A percentile compares a stretch with the other conserved stretches of the same genome.
Conservation (phyloP, 2,113 vertebrate species). For the Passer montanus region DNA sequence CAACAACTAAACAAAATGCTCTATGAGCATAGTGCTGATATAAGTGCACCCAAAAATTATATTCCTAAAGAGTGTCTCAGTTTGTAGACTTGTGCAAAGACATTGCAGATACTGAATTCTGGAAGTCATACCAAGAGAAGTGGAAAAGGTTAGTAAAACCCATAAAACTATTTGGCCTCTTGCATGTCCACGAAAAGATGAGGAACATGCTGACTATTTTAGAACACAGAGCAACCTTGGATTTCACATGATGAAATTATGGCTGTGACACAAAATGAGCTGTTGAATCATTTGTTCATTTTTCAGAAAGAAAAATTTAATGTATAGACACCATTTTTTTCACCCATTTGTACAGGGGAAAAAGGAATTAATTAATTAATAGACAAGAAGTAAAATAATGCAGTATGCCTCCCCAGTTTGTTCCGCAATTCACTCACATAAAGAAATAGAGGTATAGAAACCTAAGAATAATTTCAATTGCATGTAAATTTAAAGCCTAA, state of each 20-base stretch:
- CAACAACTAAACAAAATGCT: not conserved
- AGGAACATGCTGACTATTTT: not conserved
- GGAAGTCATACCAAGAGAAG: not conserved
- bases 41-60: not conserved
- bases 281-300: not conserved
- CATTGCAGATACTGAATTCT: not conserved
- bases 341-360: not conserved
- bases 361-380: not conserved
- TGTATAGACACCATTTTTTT: not conserved
- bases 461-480: not conserved
- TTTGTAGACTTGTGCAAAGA: not conserved
- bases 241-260: not conserved
- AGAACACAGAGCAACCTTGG: not conserved
- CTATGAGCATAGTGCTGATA: not conserved
- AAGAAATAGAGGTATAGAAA: not conserved
- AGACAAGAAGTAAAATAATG: not conserved
- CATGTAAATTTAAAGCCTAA: not conserved
- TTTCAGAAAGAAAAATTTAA: not conserved
- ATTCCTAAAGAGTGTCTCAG: not conserved
- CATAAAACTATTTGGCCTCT: not conserved
- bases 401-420: not conserved
- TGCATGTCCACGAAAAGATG: not conserved
- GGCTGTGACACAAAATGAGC: not conserved
- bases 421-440: accelerated
- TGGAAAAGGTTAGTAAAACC: not conserved